Evolutionary conservation across 2,797 vertebrate species (phyloP).

Genomic region (Anisognathus igniventris): DNA sequence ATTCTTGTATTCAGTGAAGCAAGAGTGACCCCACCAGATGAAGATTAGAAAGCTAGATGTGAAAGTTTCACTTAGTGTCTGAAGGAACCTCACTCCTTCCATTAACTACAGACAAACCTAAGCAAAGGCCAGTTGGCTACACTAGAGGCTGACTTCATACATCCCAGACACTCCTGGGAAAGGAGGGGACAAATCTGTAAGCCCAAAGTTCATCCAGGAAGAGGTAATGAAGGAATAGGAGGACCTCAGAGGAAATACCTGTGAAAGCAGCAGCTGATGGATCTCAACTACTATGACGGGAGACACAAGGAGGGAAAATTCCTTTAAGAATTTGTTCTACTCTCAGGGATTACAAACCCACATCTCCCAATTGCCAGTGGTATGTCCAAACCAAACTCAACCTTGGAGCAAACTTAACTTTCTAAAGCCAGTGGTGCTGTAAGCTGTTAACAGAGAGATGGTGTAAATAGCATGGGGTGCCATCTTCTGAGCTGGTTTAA

Average conservation of each 20-base stretch:
- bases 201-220: background rate
- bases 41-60: background rate
- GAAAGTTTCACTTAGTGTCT: background rate
- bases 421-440: background rate
- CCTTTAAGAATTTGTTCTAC: background rate
- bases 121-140: background rate
- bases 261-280: background rate
- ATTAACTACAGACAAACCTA: background rate
- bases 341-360: background rate
- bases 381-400: background rate
- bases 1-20: background rate
- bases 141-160: background rate
- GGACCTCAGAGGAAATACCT: background rate
- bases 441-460: background rate
- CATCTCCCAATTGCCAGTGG: background rate
- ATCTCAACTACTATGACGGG: background rate
- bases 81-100: background rate
- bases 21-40: slow-evolving; percentile 45
- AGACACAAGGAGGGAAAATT: background rate
- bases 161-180: background rate
- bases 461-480: background rate
- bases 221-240: background rate
- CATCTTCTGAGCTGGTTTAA: background rate
- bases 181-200: background rate
- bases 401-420: background rate